Conservation (phyloP, 2,888 invertebrate species). For the Uropetala carovei region DNA sequence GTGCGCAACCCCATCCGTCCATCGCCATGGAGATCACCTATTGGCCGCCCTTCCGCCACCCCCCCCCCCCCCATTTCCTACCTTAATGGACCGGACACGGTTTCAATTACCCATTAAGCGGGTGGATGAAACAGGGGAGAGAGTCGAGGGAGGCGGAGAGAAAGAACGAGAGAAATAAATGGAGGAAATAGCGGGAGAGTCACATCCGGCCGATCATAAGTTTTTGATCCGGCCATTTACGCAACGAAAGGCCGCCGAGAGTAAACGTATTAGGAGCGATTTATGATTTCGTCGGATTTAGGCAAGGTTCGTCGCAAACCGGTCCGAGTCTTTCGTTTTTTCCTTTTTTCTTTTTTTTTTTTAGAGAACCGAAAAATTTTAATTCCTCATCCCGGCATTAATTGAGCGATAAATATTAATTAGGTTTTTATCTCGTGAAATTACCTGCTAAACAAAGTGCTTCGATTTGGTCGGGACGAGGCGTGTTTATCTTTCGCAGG, state of each 20-base stretch:
- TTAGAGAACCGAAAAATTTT: not conserved
- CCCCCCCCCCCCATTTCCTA: not conserved
- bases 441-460: too few relatives aligned
- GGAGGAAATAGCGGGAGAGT: not conserved
- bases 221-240: not conserved
- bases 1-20: slow-evolving; percentile 47
- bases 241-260: not conserved
- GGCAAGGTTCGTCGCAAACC: too few relatives aligned
- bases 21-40: slow-evolving; percentile 20
- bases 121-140: not conserved
- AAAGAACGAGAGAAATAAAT: not conserved
- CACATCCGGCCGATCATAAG: slow-evolving; percentile 2
- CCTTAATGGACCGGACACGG: slow-evolving; percentile 25
- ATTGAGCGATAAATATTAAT: slow-evolving; percentile 14
- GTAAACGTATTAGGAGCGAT: not conserved
- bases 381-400: not conserved
- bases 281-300: not conserved
- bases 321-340: too few relatives aligned
- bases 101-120: slow-evolving; percentile 53
- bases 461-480: too few relatives aligned
- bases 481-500: too few relatives aligned
- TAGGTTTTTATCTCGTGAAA: not conserved
- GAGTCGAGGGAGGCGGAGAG: not conserved
- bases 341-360: not conserved
- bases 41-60: not conserved